Evolutionary conservation across 2,113 vertebrate genomes (phyloP).

Genomic region (Tiliqua scincoides): DNA sequence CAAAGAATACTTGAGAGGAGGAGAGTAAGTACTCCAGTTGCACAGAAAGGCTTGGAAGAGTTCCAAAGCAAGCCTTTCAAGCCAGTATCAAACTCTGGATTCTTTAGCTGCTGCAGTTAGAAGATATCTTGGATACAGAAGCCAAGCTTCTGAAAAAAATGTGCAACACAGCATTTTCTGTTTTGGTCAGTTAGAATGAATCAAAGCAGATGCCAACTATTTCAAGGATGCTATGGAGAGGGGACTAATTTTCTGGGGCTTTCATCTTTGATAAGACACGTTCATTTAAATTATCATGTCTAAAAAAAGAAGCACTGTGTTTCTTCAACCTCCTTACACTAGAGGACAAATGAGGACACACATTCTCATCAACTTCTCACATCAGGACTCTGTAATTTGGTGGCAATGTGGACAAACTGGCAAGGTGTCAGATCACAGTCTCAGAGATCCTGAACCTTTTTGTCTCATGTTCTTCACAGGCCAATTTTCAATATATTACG

Average conservation of each 20-base stretch:
- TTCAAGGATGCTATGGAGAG: conserved; percentile 38
- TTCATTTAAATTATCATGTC: conserved; percentile 29
- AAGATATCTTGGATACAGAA: conserved; percentile 45
- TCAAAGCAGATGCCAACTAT: conserved; percentile 50
- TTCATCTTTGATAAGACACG: conserved; percentile 18
- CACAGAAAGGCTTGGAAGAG: conserved; percentile 54
- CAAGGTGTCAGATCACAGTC: neutral
- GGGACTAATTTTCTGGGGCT: conserved; percentile 9
- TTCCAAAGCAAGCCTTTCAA: conserved; percentile 56
- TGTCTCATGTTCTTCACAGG: too few relatives aligned
- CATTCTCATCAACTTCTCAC: neutral
- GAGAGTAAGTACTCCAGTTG: conserved; percentile 10
- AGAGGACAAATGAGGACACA: conserved; percentile 3
- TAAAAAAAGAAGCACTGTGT: conserved; percentile 22
- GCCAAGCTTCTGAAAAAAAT: conserved; percentile 61
- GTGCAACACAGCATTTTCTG: conserved; percentile 48
- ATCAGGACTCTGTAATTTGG: neutral
- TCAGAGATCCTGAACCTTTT: neutral
- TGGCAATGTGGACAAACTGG: neutral
- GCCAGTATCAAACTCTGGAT: conserved; percentile 47
- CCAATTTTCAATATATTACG: too few relatives aligned
- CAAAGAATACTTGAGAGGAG: conserved; percentile 28
- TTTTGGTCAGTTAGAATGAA: conserved; percentile 54
- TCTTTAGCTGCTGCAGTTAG: conserved; percentile 43
- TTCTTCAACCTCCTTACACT: neutral